These are phyloP conservation scores for Laterallus jamaicensis DNA, from an alignment of 2,113 vertebrate species.

Conservation along the genomic window DNA sequence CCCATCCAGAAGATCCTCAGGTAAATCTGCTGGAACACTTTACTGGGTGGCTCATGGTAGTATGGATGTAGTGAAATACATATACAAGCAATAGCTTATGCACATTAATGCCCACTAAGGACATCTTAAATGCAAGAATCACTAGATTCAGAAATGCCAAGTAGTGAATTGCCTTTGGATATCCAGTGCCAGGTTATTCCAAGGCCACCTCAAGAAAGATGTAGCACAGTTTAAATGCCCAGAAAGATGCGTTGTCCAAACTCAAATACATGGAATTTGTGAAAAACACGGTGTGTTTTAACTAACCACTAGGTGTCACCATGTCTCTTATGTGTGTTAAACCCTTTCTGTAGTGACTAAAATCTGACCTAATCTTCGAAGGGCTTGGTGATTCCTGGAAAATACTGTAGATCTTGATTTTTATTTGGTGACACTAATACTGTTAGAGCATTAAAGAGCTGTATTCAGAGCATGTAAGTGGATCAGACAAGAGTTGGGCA, in stretches of 20 bases:
- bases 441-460: neutral
- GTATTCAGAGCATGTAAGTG: fast-evolving
- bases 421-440: neutral
- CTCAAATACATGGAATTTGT: neutral
- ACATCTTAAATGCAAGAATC: neutral
- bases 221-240: neutral
- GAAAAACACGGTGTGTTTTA: neutral
- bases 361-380: neutral
- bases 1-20: conserved; percentile 85
- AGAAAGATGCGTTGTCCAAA: neutral
- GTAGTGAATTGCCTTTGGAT: neutral
- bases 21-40: conserved; percentile 66
- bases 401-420: fast-evolving
- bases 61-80: neutral
- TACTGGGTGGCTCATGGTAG: neutral
- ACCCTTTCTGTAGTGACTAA: fast-evolving
- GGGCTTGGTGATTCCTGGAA: neutral
- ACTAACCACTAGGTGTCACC: neutral
- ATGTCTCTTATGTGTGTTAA: neutral
- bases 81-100: neutral
- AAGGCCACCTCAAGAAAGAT: neutral
- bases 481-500: neutral
- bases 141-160: neutral
- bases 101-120: neutral
- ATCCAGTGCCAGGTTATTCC: neutral